A percentile compares a stretch with the other conserved stretches of the same genome.
Conservation (phyloP, 2,888 invertebrate genomes). For the Parnassius mnemosyne region DNA sequence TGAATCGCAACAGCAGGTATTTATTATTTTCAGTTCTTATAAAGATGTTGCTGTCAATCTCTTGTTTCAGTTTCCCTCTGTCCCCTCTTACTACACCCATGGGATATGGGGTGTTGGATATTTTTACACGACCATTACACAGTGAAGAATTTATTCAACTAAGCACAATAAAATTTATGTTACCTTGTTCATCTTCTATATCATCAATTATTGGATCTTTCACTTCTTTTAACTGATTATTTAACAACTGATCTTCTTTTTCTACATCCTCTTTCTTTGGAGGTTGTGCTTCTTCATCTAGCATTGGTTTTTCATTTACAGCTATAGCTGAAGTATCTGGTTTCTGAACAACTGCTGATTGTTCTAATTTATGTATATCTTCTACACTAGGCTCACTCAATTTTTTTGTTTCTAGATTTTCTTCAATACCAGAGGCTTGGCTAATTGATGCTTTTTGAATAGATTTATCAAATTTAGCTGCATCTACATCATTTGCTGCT, state of each 20-base stretch:
- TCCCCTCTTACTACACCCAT: no score
- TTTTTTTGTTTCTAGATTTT: slow-evolving; percentile 6
- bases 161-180: background rate
- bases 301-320: slow-evolving; percentile 26
- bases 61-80: no score
- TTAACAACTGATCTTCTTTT: slow-evolving; percentile 28
- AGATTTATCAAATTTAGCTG: background rate
- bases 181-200: slow-evolving; percentile 29
- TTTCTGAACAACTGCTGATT: slow-evolving; percentile 14
- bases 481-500: background rate
- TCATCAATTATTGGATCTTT: slow-evolving; percentile 38
- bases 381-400: background rate
- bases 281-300: slow-evolving; percentile 29
- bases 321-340: slow-evolving; percentile 15
- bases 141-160: no score
- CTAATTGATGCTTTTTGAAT: slow-evolving; percentile 1
- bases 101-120: no score
- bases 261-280: slow-evolving; percentile 30
- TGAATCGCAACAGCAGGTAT: no score
- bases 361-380: background rate
- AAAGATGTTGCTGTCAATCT: no score
- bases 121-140: no score
- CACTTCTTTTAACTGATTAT: slow-evolving; percentile 29
- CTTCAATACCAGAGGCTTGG: slow-evolving; percentile 5
- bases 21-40: no score